Evolutionary conservation across 2,113 vertebrate species (phyloP), one percentile per base, ranked within the genome.

Genomic region (Caretta caretta): DNA sequence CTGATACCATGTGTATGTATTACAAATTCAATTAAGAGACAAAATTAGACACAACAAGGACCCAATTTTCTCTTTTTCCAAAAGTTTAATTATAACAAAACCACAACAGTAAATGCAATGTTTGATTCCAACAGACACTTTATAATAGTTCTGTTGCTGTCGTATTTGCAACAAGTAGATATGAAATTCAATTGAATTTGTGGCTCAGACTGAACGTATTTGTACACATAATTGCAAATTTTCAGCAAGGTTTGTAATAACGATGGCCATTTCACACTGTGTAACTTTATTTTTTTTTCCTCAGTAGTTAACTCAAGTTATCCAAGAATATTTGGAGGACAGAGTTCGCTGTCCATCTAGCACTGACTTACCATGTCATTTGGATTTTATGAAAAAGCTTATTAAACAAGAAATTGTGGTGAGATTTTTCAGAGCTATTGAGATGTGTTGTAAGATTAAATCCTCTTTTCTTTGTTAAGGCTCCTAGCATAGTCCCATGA

Each of bases 161-260:
- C 46, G 0, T 54, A 80, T 25, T 38, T 88, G 19, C 22, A 1
- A 0, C 24, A 80, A 72, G 90, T n/a, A 90, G 46, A 90, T 87
- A 87, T 90, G 83, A 88, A 19, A 80, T 88, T 8, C 42, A n/a
- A 5, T 84, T 20, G 35, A 69, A 35, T 69, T 42, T 87, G 22
- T 90, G 84, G 72, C 11, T 46, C 42, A 76, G 20, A 27, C 10
- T 76, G 6, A 76, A 89, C 13, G 80, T 95, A 46, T 96, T 96
- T 88, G 42, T 6, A 81, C 82, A 54, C 2, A 48, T 92, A 90
- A 83, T 92, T 93, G 83, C 81, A 93, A 3, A 75, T 8, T 6
- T 82, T 94, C 38, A 62, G n/a, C 76, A 53, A 88, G 25, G 25
- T 87, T 92, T 93, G 13, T 80, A 86, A 27, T 94, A 93, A 87